Conservation (phyloP, 2,888 invertebrate genomes). For the Sclerodermus sp. region DNA sequence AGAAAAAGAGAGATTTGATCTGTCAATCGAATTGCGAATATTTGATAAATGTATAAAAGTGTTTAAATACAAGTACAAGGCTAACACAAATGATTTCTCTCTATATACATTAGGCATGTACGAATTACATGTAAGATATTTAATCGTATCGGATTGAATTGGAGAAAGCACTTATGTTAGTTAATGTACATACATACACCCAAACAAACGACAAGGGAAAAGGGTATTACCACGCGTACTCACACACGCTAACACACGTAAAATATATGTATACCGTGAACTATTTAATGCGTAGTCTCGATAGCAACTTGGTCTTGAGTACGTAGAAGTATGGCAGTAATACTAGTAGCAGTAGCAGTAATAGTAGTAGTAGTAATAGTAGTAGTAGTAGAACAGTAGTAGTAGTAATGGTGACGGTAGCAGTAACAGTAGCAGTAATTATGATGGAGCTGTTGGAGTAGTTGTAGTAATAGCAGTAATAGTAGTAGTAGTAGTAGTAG, state of each 20-base stretch:
- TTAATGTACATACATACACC: too few species aligned
- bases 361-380: neutral
- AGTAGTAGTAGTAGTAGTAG: constrained; percentile 31
- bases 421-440: constrained; percentile 20
- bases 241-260: constrained; percentile 16
- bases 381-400: constrained; percentile 14
- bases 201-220: too few species aligned
- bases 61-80: too few species aligned
- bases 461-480: constrained; percentile 30
- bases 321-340: constrained; percentile 27
- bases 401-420: constrained; percentile 21
- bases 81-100: too few species aligned
- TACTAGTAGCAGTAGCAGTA: constrained; percentile 20
- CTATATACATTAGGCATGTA: too few species aligned
- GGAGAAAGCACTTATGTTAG: too few species aligned
- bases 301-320: constrained; percentile 36
- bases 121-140: too few species aligned
- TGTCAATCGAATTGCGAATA: too few species aligned
- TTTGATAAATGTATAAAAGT: too few species aligned
- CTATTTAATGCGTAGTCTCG: constrained; percentile 27
- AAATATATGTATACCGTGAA: constrained; percentile 30
- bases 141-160: too few species aligned
- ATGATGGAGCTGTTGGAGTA: constrained; percentile 24
- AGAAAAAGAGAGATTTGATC: too few species aligned
- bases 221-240: neutral